phyloP scores from a whole-genome alignment of 2,113 vertebrate species.

The Numenius arquata region DNA sequence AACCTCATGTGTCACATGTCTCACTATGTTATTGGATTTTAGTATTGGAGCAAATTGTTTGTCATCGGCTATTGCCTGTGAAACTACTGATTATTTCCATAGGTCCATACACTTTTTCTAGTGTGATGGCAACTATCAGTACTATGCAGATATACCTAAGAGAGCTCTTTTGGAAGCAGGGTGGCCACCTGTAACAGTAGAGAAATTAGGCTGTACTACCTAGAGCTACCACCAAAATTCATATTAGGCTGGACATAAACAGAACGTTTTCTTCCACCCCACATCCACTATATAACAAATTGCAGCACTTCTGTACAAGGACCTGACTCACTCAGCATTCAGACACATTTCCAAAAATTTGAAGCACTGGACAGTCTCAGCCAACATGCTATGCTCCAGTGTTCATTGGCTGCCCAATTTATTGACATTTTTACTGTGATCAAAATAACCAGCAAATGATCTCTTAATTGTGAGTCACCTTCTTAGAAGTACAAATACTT shows the following conservation, averaged over 20 bases:
- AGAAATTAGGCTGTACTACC: not conserved
- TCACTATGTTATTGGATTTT: not conserved
- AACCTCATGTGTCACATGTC: fast-evolving
- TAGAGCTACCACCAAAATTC: not conserved
- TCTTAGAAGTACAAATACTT: not conserved
- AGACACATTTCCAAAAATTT: not conserved
- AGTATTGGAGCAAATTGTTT: not conserved
- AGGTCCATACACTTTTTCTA: not conserved
- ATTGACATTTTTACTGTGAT: not conserved
- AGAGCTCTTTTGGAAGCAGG: not conserved
- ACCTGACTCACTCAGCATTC: not conserved
- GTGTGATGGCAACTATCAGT: not conserved
- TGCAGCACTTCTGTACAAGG: not conserved
- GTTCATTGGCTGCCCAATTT: not conserved
- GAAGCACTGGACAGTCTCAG: not conserved
- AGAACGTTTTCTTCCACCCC: not conserved
- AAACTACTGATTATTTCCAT: not conserved
- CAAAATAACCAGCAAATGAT: not conserved
- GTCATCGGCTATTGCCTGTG: not conserved
- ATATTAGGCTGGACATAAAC: not conserved
- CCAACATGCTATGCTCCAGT: not conserved
- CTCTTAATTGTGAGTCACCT: not conserved
- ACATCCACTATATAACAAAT: not conserved
- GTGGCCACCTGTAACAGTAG: not conserved
- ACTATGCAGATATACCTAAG: not conserved